Base-by-base conservation (phyloP, 2,797 vertebrate genomes). In the Scolopax bukidnonensis region DNA sequence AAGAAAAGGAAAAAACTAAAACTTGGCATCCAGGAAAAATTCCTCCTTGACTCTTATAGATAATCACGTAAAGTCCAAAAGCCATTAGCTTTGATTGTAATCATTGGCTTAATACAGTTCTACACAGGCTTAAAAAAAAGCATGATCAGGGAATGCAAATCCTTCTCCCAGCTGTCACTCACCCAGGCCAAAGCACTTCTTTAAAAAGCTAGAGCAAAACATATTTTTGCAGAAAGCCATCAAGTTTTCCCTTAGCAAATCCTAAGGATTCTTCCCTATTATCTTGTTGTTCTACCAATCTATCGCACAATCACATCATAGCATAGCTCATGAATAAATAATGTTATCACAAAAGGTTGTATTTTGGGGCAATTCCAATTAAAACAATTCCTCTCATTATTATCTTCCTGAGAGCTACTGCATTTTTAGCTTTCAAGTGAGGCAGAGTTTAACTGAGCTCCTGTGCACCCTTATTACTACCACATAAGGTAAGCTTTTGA, bases 81-180 rank as follows among this genome's bases (percentile, higher is more conserved):
- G 28, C 61, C 86, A 94, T 94, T 93, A 94, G 36, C 48, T 96
- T 89, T 96, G 80, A 90, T 84, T 95, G 56, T 76, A 90, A 87
- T 87, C 74, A 87, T 89, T 90, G 54, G 28, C 59, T 96, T 96
- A 94, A 94, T 70, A 86, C 25, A 38, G 53, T 78, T 95, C 59
- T 93, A 45, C 48, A 75, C 33, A 73, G 59, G 24, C 64, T 69
- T 80, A 78, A 90, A 56, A 69, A 69, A 87, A 92, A 84, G 3
- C 57, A 36, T 41, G 69, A 86, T 86, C 76, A 81, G 76, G 33
- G 83, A 94, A 95, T 73, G 57, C 54, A 95, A 90, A 86, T 88
- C 27, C 54, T 93, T 90, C 69, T 80, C 69, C 32, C 65, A 88
- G 79, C 36, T 93, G 64, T 74, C 85, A 78, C 73, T 78, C 76